A percentile compares a stretch with the other conserved stretches of the same genome.
Conservation (phyloP, 2,797 vertebrate genomes). For the Yasuhikotakia modesta region DNA sequence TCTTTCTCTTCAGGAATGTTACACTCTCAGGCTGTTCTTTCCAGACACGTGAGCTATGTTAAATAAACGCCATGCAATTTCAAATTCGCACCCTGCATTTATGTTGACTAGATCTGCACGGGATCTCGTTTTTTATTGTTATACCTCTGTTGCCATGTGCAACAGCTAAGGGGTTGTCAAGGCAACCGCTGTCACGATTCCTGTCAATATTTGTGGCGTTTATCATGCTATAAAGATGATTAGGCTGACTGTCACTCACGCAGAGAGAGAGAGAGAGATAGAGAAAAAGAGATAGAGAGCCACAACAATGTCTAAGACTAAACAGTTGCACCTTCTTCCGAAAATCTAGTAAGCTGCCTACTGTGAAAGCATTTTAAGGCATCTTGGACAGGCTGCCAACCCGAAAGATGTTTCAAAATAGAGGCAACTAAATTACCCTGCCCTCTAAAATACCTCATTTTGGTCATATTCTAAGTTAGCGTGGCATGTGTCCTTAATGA, state of each 20-base stretch:
- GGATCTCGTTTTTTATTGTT: slow-evolving; percentile 38
- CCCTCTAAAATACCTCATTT: too few species aligned
- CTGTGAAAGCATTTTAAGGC: too few species aligned
- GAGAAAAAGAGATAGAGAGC: neutral
- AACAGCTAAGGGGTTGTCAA: slow-evolving; percentile 53
- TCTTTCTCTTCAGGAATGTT: neutral
- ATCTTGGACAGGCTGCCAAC: neutral
- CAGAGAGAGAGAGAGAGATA: slow-evolving; percentile 16
- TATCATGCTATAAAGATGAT: slow-evolving; percentile 72
- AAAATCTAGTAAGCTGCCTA: neutral
- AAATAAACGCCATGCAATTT: neutral
- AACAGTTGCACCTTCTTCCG: too few species aligned
- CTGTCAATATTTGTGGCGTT: slow-evolving; percentile 71
- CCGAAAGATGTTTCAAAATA: too few species aligned
- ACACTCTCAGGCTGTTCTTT: neutral
- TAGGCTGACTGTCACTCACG: slow-evolving; percentile 71
- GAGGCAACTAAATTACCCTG: too few species aligned
- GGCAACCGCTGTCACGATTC: slow-evolving; percentile 53
- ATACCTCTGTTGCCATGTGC: slow-evolving; percentile 31
- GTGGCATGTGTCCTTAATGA: too few species aligned
- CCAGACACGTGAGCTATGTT: neutral
- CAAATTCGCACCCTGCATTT: neutral
- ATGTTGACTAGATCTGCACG: slow-evolving; percentile 9
- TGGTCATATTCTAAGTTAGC: too few species aligned
- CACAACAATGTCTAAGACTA: neutral